These are phyloP conservation scores for Chelonia mydas DNA, from an alignment of 2,797 vertebrate species.

Conservation along the genomic window DNA sequence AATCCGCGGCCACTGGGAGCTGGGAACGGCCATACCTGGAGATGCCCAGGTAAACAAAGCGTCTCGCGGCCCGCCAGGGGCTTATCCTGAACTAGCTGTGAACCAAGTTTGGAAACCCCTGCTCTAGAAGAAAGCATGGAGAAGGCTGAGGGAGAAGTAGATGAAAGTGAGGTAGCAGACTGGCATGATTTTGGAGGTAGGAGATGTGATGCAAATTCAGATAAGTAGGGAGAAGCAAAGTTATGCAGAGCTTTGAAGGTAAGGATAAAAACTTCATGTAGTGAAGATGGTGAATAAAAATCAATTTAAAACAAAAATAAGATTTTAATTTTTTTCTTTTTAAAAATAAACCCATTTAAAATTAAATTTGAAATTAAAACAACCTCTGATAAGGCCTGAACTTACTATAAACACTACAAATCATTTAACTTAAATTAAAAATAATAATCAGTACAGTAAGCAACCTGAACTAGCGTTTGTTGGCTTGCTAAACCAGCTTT, in stretches of 20 bases:
- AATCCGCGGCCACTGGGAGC: too few species aligned
- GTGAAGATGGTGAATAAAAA: background rate
- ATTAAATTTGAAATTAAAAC: background rate
- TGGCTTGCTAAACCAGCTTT: background rate
- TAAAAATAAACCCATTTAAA: background rate
- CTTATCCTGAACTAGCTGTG: too few species aligned
- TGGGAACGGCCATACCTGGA: too few species aligned
- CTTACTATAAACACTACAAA: background rate
- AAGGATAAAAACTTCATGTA: background rate
- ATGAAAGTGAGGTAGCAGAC: background rate
- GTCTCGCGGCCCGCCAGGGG: too few species aligned
- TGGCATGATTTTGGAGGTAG: background rate
- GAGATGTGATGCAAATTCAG: background rate
- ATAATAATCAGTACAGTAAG: background rate
- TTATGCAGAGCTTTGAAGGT: background rate
- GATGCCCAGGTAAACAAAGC: too few species aligned
- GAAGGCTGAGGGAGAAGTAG: background rate
- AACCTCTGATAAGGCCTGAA: background rate
- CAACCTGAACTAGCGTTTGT: background rate
- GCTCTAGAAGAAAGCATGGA: background rate
- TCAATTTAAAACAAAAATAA: background rate
- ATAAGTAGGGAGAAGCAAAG: background rate
- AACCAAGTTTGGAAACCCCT: too few species aligned
- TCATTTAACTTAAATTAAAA: background rate
- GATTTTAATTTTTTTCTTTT: background rate